These are phyloP conservation scores for Argopecten irradians DNA, from an alignment of 1,140 invertebrate species.

Conservation along the genomic window DNA sequence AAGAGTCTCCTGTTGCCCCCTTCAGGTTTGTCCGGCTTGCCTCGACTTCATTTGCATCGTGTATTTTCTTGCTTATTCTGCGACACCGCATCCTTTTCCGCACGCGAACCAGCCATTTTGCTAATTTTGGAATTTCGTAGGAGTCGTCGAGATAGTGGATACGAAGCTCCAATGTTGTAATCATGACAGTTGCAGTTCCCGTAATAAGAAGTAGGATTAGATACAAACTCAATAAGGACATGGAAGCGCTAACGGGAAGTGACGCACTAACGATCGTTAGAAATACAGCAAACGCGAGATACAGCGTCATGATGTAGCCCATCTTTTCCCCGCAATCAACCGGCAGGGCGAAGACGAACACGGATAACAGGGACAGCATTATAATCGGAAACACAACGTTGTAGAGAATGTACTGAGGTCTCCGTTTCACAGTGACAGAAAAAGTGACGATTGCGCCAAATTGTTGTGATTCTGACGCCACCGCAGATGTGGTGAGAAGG, in stretches of 20 bases:
- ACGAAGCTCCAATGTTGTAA: constrained; percentile 27
- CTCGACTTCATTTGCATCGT: not conserved
- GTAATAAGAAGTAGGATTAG: not conserved
- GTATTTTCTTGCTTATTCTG: not conserved
- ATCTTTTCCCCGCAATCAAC: constrained; percentile 53
- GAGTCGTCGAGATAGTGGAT: not conserved
- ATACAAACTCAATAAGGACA: constrained; percentile 43
- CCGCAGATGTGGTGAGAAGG: not conserved
- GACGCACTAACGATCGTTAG: constrained; percentile 44
- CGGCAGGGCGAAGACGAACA: constrained; percentile 53
- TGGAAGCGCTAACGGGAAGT: constrained; percentile 53
- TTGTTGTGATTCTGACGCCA: not conserved
- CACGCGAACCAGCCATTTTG: not conserved
- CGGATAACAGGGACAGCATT: constrained; percentile 50
- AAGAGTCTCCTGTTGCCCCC: not conserved
- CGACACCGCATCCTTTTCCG: not conserved
- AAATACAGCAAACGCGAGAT: constrained; percentile 59
- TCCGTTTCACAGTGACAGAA: constrained; percentile 47
- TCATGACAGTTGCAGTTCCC: not conserved
- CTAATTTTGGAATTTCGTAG: not conserved
- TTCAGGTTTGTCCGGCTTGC: not conserved
- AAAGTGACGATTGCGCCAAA: constrained; percentile 51
- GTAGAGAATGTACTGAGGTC: constrained; percentile 45
- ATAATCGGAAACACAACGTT: constrained; percentile 56
- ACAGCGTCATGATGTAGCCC: constrained; percentile 50